A percentile compares a stretch with the other conserved stretches of the same genome.
Evolutionary conservation across 2,888 invertebrate species (phyloP).

Genomic region (Yponomeuta malinellus): DNA sequence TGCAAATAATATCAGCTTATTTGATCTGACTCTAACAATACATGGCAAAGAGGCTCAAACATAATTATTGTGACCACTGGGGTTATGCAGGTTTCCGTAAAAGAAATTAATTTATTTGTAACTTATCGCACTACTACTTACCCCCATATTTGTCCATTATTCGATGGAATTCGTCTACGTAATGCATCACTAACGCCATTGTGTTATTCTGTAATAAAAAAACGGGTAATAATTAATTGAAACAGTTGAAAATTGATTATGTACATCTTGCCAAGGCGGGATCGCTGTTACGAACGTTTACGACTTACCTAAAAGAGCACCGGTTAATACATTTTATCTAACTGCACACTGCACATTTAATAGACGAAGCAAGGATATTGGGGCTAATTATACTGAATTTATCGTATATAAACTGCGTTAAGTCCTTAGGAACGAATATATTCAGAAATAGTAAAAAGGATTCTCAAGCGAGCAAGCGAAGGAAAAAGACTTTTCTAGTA

Average conservation of each 20-base stretch:
- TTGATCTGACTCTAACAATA: neutral
- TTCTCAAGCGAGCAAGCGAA: neutral
- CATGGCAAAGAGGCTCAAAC: neutral
- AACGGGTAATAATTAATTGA: constrained; percentile 21
- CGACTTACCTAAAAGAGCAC: neutral
- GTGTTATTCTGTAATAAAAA: constrained; percentile 67
- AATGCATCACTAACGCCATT: constrained; percentile 89
- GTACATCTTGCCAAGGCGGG: constrained; percentile 10
- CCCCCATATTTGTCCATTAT: constrained; percentile 90
- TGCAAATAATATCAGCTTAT: neutral
- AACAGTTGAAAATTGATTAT: constrained; percentile 13
- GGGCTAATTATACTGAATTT: neutral
- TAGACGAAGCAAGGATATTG: neutral
- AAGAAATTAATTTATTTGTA: neutral
- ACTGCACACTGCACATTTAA: neutral
- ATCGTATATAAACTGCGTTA: neutral
- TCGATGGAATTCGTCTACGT: constrained; percentile 85
- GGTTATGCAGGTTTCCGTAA: too few species aligned
- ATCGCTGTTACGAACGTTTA: neutral
- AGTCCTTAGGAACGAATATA: neutral
- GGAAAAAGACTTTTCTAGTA: neutral
- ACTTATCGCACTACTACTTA: constrained; percentile 56
- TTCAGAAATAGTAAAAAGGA: neutral
- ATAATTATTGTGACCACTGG: neutral
- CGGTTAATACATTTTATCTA: neutral